Conservation (phyloP, 2,797 vertebrate genomes). For the Eulemur albifrons region DNA sequence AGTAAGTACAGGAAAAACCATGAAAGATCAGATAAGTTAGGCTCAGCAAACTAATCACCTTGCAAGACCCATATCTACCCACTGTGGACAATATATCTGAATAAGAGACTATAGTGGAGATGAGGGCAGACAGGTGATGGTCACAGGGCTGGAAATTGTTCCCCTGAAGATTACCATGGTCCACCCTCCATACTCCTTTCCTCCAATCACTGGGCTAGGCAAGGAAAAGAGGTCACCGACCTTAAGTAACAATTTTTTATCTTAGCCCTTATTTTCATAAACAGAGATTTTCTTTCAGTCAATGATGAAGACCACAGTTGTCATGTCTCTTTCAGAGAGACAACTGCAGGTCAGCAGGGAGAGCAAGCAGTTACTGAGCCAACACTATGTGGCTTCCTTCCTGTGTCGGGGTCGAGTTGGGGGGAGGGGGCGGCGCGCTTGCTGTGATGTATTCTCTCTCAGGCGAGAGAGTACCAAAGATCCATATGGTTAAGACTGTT, state of each 20-base stretch:
- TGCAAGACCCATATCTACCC: not conserved
- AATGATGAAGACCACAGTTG: not conserved
- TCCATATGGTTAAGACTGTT: not conserved
- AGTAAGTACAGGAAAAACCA: not conserved
- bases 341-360: not conserved
- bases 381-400: not conserved
- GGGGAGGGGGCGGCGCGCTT: not conserved
- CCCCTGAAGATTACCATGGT: not conserved
- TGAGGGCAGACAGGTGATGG: not conserved
- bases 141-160: not conserved
- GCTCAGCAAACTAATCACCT: not conserved
- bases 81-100: not conserved
- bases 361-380: not conserved
- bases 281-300: not conserved
- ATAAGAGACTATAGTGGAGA: not conserved
- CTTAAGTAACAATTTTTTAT: not conserved
- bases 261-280: slow-evolving; percentile 16
- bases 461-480: not conserved
- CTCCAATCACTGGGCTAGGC: not conserved
- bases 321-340: not conserved
- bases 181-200: not conserved
- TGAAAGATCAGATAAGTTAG: not conserved
- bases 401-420: not conserved
- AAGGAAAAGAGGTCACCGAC: not conserved
- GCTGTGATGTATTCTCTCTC: not conserved